Base-by-base conservation (phyloP, 2,888 invertebrate species). In the Pristionchus maxplancki region DNA sequence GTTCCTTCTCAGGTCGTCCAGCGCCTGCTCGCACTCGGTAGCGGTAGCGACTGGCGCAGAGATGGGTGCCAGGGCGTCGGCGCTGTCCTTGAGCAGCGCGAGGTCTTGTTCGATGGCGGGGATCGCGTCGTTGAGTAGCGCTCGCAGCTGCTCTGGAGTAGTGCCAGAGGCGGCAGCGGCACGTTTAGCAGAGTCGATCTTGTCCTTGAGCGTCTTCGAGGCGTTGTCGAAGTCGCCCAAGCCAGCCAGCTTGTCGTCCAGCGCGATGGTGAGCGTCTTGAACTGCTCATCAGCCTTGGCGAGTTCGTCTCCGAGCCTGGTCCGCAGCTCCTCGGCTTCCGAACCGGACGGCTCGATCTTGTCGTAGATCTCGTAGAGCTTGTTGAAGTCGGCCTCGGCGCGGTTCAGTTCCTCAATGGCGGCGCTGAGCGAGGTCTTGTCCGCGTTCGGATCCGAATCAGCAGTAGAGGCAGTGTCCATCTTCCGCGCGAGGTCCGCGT, bases 281-380 rank as follows among this genome's bases (percentile, higher is more conserved):
- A 87, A 50, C 24, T 87, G 89, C 64, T 90, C 89, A 44, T 90
- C 89, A 13, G 90, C 90, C 40, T 67, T 88, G 4, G 88, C 87
- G 37, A 92, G 87, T 31, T 89, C 88, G 74, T 89, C 88, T 13
- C 89, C 71, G 8, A 91, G 89, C 62, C 90, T 89, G 5, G 88
- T 67, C 15, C 90, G 88, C 84, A 91, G 28, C 17, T 89, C 88
- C 53, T 91, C 91, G 11, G 89, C 90, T 15, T 89, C 86, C 40
- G 67, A 71, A 11, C 37, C 34, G 31, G 86, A 48, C 28, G 86
- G 86, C 48, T 87, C 67, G 67, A 87, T 67, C 17, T 15, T 31
- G 50, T 67, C 71, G 71, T 87, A 87, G 67, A 87, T 71, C 48
- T 64, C 86, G 24, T 87, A 71, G 24, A 87, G 67, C 48, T 48